Conservation (phyloP, 2,797 vertebrate genomes). For the Nannoperca obscura region DNA sequence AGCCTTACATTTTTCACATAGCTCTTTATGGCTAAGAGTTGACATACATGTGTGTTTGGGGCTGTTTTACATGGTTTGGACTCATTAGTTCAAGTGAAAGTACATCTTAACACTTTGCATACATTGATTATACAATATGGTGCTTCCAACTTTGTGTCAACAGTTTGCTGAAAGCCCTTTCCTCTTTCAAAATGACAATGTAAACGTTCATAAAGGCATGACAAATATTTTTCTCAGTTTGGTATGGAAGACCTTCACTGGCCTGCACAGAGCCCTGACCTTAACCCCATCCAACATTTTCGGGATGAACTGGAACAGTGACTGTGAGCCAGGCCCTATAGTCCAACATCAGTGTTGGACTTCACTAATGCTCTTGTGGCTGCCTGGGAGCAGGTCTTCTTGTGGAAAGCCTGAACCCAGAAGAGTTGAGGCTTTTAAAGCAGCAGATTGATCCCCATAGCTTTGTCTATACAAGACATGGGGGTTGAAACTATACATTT, state of each 20-base stretch:
- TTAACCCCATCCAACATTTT: not conserved
- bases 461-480: too few species aligned
- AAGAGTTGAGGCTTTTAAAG: not conserved
- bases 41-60: not conserved
- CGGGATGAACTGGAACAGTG: not conserved
- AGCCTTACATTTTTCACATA: conserved; percentile 40
- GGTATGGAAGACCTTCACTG: not conserved
- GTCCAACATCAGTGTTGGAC: too few species aligned
- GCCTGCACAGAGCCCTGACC: not conserved
- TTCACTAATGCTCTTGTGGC: not conserved
- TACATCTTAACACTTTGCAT: not conserved
- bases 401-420: not conserved
- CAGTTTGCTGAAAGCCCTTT: not conserved
- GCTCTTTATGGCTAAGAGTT: not conserved
- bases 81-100: not conserved
- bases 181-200: not conserved
- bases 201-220: not conserved
- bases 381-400: not conserved
- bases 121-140: not conserved
- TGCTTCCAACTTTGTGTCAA: not conserved
- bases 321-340: not conserved
- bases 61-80: not conserved
- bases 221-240: not conserved
- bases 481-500: not conserved
- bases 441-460: not conserved